Conservation (phyloP, 2,113 vertebrate species). For the Pimephales promelas region DNA sequence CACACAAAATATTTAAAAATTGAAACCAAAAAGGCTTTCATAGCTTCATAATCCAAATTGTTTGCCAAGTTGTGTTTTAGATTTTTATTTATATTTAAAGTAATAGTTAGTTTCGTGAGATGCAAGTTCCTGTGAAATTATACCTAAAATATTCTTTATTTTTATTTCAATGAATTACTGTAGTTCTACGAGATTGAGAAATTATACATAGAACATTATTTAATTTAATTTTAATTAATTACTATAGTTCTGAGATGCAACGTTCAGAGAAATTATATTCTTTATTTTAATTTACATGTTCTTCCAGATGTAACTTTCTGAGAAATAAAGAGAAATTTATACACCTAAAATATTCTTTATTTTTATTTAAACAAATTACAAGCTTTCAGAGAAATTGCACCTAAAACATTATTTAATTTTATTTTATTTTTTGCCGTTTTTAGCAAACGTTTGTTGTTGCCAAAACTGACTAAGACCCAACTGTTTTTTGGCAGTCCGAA, state of each 20-base stretch:
- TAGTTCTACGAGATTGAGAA: neutral
- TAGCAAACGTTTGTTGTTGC: neutral
- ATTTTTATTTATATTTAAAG: neutral
- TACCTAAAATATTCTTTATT: neutral
- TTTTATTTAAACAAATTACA: neutral
- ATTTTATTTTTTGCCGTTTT: too few species aligned
- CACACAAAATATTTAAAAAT: neutral
- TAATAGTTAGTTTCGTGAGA: neutral
- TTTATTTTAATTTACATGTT: neutral
- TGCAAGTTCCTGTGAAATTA: neutral
- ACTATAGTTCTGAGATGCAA: neutral
- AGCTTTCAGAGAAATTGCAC: neutral
- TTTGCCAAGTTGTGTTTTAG: neutral
- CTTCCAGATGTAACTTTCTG: neutral
- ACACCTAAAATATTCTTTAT: neutral
- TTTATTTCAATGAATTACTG: neutral
- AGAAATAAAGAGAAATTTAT: neutral
- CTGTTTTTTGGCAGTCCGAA: constrained; percentile 73
- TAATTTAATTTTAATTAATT: neutral
- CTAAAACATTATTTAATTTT: neutral
- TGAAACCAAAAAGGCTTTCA: neutral
- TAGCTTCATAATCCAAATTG: neutral
- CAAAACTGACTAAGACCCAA: neutral
- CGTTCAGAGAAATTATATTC: neutral
- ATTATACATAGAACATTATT: neutral